These are phyloP conservation scores for Ceratothoa steindachneri DNA, from an alignment of 2,888 invertebrate genomes.

Conservation along the genomic window DNA sequence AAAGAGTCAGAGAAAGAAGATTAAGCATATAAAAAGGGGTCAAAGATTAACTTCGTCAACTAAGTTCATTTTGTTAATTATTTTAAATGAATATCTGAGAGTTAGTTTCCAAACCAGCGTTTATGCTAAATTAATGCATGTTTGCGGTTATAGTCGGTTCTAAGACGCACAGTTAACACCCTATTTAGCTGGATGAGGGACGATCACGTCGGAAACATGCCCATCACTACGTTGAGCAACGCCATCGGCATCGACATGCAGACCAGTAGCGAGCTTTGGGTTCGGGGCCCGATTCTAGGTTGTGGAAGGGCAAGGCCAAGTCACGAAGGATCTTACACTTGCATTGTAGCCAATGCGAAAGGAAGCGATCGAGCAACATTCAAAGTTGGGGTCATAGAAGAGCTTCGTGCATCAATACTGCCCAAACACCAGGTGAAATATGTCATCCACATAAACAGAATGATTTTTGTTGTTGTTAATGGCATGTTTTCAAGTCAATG, in stretches of 20 bases:
- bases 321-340: slow-evolving; percentile 36
- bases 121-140: too few relatives aligned
- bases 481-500: background rate
- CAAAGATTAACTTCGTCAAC: too few relatives aligned
- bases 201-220: slow-evolving; percentile 24
- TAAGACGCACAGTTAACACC: too few relatives aligned
- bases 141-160: too few relatives aligned
- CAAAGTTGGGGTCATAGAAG: slow-evolving; percentile 31
- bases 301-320: slow-evolving; percentile 25
- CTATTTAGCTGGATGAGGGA: slow-evolving; percentile 36
- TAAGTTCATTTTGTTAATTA: too few relatives aligned
- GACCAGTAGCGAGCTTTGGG: slow-evolving; percentile 29
- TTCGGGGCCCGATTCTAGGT: slow-evolving; percentile 30
- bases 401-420: slow-evolving; percentile 22
- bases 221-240: background rate
- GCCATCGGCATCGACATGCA: background rate
- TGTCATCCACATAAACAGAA: background rate
- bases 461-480: background rate
- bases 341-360: slow-evolving; percentile 32
- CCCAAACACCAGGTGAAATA: slow-evolving; percentile 29
- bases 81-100: too few relatives aligned
- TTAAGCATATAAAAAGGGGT: too few relatives aligned
- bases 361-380: slow-evolving; percentile 42
- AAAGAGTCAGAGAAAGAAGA: too few relatives aligned
- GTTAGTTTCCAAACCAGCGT: too few relatives aligned